phyloP scores from a whole-genome alignment of 1,140 invertebrate genomes.

The Anastrepha ludens region DNA sequence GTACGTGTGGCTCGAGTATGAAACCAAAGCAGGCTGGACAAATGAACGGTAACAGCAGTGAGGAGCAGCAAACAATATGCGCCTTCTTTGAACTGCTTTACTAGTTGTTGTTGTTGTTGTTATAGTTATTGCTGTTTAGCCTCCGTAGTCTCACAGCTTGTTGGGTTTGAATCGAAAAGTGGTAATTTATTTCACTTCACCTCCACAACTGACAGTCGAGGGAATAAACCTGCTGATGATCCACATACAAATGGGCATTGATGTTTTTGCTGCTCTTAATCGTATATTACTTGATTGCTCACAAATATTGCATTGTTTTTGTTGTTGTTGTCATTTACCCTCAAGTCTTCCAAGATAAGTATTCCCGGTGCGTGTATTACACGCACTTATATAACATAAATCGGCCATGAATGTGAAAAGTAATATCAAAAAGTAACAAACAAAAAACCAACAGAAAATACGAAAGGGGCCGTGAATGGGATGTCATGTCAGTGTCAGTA shows the following conservation, averaged over 20 bases:
- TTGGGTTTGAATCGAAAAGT: slow-evolving; percentile 30
- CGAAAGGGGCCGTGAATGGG: background rate
- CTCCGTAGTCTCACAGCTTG: background rate
- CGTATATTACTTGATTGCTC: background rate
- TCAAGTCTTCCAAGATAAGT: slow-evolving; percentile 2
- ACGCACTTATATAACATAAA: background rate
- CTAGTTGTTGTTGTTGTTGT: background rate
- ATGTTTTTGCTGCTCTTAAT: background rate
- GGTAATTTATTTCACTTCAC: slow-evolving; percentile 48
- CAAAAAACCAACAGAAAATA: background rate
- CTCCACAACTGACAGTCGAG: slow-evolving; percentile 28
- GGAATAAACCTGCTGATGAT: slow-evolving; percentile 6
- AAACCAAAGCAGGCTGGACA: background rate
- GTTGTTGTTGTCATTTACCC: slow-evolving; percentile 2
- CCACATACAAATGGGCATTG: background rate
- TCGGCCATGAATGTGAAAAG: background rate
- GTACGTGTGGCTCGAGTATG: too few relatives aligned
- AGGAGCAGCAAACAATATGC: background rate
- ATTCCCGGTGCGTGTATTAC: slow-evolving; percentile 28
- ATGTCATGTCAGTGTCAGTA: background rate
- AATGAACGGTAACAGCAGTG: background rate
- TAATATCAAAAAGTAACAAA: background rate
- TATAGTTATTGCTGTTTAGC: background rate
- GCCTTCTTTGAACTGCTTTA: background rate
- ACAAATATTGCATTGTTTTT: background rate